Evolutionary conservation across 2,888 invertebrate genomes (phyloP), one percentile per base, ranked within the genome.

Genomic region (Hirtodrosophila alboralis): DNA sequence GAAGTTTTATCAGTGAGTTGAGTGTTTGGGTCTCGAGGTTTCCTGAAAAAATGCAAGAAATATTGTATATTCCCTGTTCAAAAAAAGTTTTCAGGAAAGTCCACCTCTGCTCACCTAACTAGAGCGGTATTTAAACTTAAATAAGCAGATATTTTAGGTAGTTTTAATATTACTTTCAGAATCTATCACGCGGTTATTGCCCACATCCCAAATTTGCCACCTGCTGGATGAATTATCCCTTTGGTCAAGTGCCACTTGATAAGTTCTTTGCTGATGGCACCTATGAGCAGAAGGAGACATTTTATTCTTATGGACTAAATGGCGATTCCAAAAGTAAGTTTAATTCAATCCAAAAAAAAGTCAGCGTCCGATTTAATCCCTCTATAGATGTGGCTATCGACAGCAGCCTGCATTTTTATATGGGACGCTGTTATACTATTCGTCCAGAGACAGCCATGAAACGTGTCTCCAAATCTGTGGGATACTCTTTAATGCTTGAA

Each of bases 401-500:
- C 1, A 87, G 92, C 16, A 91, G 90, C 1, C 75, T 92, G 1
- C 92, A 93, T 34, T 92, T 94, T 65, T 84, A 91, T 7, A 85
- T 90, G 57, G 95, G 95, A 0, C 92, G 92, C 36, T 95, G 95
- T 79, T 92, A 92, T 81, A 94, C 94, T 0, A 74, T 94, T 5
- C 89, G 91, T 0, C 94, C 92, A 0, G 91, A 90, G 65, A 85
- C 88, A 31, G 84, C 87, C 66, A 91, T 87, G 45, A 91, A 85
- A 23, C 87, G 89, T 43, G 92, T 92, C 1, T 91, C 89, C 53
- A 91, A 87, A 56, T 68, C 87, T 0, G 87, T 91, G 0, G 94
- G 95, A 0, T 94, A 93, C 85, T 92, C 93, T 4, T 86, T 95
- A 7, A 91, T 92, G 2, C 86, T 94, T 40, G 91, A 90, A 21